Conservation (phyloP, 2,113 vertebrate species). For the Otus sunia region DNA sequence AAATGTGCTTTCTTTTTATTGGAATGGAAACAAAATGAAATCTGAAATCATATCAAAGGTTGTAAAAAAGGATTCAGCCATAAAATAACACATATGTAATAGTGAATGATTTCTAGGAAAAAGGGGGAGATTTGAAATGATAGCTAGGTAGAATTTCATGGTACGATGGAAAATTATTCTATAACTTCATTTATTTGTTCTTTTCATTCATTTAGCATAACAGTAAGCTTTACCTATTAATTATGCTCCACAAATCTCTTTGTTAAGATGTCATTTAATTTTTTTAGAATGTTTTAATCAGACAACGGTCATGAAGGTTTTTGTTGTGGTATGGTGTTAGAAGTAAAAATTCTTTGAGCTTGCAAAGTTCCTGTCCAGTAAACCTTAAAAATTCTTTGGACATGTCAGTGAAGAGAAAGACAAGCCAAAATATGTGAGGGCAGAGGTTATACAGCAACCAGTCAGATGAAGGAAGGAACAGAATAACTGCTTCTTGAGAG, state of each 20-base stretch:
- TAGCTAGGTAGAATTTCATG: neutral
- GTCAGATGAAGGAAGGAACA: neutral
- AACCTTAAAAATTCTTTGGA: neutral
- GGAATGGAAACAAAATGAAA: neutral
- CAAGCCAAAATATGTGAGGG: neutral
- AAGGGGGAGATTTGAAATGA: neutral
- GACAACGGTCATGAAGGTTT: neutral
- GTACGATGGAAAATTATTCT: neutral
- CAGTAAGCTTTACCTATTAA: neutral
- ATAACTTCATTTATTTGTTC: neutral
- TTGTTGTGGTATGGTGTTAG: neutral
- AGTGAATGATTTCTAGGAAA: neutral
- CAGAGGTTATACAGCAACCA: neutral
- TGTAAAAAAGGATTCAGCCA: neutral
- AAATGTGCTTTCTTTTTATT: neutral
- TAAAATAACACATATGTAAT: neutral
- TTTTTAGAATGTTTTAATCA: neutral
- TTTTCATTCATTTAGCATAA: neutral
- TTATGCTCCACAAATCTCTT: neutral
- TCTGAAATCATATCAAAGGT: neutral
- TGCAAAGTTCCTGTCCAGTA: neutral
- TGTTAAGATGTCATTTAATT: neutral
- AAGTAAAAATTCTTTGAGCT: neutral
- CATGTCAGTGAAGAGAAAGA: neutral
- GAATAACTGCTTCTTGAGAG: neutral